Percentiles rank a stretch among this genome's conserved stretches.
Conservation (phyloP, 2,797 vertebrate genomes). For the Halcyon chelicuti region DNA sequence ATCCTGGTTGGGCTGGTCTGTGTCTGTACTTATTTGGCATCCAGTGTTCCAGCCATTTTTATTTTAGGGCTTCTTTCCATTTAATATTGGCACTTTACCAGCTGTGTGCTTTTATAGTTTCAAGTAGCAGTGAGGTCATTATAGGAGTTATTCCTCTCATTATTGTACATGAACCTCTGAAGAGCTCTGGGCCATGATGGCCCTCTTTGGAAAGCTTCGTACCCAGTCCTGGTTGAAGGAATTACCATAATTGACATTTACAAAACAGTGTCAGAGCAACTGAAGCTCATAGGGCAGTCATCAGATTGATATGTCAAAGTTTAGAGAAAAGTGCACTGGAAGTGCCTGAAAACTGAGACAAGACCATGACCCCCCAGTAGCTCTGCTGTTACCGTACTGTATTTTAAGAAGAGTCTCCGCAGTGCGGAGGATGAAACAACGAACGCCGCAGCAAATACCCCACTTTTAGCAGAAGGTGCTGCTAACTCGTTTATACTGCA, state of each 20-base stretch:
- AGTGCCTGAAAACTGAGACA: neutral
- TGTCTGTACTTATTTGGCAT: neutral
- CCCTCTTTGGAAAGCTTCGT: neutral
- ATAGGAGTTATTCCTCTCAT: neutral
- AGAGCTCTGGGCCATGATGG: neutral
- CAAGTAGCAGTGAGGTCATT: constrained; percentile 13
- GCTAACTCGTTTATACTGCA: rapidly evolving
- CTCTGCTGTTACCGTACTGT: neutral
- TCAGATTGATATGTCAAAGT: neutral
- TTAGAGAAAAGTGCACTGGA: neutral
- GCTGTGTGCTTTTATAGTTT: neutral
- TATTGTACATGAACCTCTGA: neutral
- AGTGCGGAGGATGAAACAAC: neutral
- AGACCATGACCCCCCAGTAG: neutral
- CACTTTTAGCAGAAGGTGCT: neutral
- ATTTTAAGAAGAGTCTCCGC: neutral
- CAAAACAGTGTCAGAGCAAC: neutral
- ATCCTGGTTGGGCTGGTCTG: neutral
- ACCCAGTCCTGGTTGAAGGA: neutral
- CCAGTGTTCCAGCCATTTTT: constrained; percentile 9
- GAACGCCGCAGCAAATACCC: neutral
- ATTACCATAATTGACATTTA: neutral
- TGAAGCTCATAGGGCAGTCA: rapidly evolving
- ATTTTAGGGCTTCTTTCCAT: constrained; percentile 41
- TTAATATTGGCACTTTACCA: neutral